These are phyloP conservation scores for Eucera pruinosa DNA, from an alignment of 2,888 invertebrate genomes.

Conservation along the genomic window DNA sequence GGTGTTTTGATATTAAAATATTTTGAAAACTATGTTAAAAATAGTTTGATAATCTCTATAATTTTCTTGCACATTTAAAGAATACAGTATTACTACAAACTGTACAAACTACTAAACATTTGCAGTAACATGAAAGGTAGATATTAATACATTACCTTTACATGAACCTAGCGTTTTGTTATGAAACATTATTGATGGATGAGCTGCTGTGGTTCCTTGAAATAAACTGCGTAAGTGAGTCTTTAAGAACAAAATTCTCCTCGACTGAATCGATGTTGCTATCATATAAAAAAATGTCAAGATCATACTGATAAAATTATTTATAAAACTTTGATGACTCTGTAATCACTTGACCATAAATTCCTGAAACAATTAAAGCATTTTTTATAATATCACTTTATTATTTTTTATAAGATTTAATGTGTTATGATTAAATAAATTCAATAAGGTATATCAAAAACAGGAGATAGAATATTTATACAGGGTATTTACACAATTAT, in stretches of 20 bases:
- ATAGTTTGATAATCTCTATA: too few relatives aligned
- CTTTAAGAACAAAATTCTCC: slow-evolving; percentile 90
- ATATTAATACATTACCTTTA: slow-evolving; percentile 71
- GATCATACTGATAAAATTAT: slow-evolving; percentile 85
- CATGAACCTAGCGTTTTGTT: slow-evolving; percentile 66
- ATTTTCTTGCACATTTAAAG: not conserved
- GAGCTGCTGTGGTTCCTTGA: slow-evolving; percentile 66
- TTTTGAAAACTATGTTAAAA: too few relatives aligned
- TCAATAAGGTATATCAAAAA: too few relatives aligned
- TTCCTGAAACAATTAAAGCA: slow-evolving; percentile 38
- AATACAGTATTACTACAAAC: slow-evolving; percentile 1
- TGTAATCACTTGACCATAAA: slow-evolving; percentile 8
- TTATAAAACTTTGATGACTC: not conserved
- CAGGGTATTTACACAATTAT: too few relatives aligned
- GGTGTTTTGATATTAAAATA: too few relatives aligned
- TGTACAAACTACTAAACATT: not conserved
- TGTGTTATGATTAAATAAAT: not conserved
- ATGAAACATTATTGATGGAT: slow-evolving; percentile 79
- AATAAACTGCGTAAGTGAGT: slow-evolving; percentile 86
- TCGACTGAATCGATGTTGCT: slow-evolving; percentile 92
- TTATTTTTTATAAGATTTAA: not conserved
- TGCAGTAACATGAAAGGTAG: slow-evolving; percentile 5
- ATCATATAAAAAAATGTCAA: slow-evolving; percentile 93
- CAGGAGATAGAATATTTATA: not conserved
- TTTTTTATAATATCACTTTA: not conserved